A percentile compares a stretch with the other conserved stretches of the same genome.
Evolutionary conservation across 2,888 invertebrate species (phyloP).

Genomic region (Aricia artaxerxes): DNA sequence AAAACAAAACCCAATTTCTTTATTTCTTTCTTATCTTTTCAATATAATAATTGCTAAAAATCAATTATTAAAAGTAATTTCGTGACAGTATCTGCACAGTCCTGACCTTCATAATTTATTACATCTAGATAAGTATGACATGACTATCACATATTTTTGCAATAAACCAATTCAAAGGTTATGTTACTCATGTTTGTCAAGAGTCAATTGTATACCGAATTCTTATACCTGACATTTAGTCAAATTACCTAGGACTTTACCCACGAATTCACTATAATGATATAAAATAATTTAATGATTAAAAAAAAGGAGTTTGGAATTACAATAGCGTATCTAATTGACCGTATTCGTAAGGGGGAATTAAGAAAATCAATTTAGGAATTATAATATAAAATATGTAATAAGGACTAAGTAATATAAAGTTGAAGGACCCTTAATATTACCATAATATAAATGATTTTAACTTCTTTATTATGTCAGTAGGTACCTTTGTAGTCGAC

Average conservation of each 20-base stretch:
- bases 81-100: not conserved
- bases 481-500: not conserved
- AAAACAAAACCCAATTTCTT: too few species aligned
- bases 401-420: not conserved
- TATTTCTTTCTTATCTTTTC: not conserved
- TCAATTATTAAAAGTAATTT: not conserved
- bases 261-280: not conserved
- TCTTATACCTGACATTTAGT: conserved; percentile 17
- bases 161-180: not conserved
- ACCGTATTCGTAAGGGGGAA: not conserved
- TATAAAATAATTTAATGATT: not conserved
- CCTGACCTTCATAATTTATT: not conserved
- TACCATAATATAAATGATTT: conserved; percentile 11
- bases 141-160: not conserved
- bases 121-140: not conserved
- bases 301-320: not conserved
- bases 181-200: not conserved
- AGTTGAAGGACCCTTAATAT: conserved; percentile 5
- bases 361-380: not conserved
- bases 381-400: not conserved
- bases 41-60: not conserved
- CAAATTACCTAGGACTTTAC: not conserved
- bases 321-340: not conserved
- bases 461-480: conserved; percentile 15
- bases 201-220: conserved; percentile 5